Percentiles rank a stretch among this genome's conserved stretches.
Evolutionary conservation across 1,140 invertebrate genomes (phyloP).

Genomic region (Drosophila trapezifrons): DNA sequence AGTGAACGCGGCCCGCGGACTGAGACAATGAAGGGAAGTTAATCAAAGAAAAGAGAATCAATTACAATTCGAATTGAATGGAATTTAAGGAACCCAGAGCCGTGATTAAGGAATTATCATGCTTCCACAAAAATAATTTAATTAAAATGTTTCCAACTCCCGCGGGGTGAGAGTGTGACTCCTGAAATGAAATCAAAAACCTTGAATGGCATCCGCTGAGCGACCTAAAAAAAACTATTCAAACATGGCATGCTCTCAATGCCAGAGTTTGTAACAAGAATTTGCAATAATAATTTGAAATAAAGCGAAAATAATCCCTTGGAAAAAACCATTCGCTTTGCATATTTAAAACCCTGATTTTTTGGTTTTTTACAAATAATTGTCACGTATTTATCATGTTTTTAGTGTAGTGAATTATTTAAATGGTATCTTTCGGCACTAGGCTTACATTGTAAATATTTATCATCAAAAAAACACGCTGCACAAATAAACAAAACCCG

Average conservation of each 20-base stretch:
- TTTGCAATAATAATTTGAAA: neutral
- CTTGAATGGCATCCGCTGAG: too few species aligned
- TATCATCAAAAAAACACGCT: neutral
- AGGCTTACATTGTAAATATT: conserved; percentile 16
- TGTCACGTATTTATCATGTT: conserved; percentile 12
- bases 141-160: neutral
- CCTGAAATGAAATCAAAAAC: conserved; percentile 2
- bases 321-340: conserved; percentile 1
- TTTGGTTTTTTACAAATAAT: conserved; percentile 10
- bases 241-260: too few species aligned
- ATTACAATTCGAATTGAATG: conserved; percentile 9
- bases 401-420: conserved; percentile 21
- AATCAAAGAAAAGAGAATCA: conserved; percentile 30
- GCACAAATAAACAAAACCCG: too few species aligned
- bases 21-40: conserved; percentile 24
- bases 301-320: neutral
- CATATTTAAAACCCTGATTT: neutral
- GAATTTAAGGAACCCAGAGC: neutral
- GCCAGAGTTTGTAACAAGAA: neutral
- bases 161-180: too few species aligned
- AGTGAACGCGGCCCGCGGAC: neutral
- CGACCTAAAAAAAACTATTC: neutral
- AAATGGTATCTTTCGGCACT: neutral
- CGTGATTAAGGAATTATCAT: conserved; percentile 8
- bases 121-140: neutral